Base-by-base conservation (phyloP, 2,888 invertebrate species). In the Tenthredo notha region DNA sequence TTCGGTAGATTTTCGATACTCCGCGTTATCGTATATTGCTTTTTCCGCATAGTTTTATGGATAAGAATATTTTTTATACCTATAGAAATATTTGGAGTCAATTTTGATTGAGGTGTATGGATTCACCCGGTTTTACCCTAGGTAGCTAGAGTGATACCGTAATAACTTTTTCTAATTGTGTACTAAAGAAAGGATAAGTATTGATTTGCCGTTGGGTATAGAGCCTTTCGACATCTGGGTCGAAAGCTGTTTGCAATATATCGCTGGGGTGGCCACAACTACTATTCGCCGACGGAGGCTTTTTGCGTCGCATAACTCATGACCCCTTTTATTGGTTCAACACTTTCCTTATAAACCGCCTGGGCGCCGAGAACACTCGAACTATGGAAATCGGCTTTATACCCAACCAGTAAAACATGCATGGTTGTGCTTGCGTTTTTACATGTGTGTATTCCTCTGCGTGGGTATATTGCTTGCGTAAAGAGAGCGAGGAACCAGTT, bases 281-380 rank as follows among this genome's bases (percentile, higher is more conserved):
- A 74, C 74, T 74, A 74, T 74, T 74, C 18, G 74, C 74, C 74
- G 43, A 74, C 74, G 74, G 43, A 74, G 74, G 74, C 74, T 74
- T 74, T 74, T 74, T 74, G 74, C 74, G 74, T 74, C 74, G 74
- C 74, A 74, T 74, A 74, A 74, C 74, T 74, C 74, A 74, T 43
- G 74, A 74, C 74, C 74, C 74, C 74, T 74, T 74, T 74, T 43
- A 74, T 74, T 74, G 74, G 74, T 74, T 74, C 74, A 74, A 74
- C 74, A 74, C 74, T 74, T 74, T 40, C 74, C 74, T 74, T 74
- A 74, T 74, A 74, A 43, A 74, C 74, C 74, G 74, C 74, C 74
- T 43, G 74, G 43, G 21, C 25, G 21, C 43, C 43, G 40, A 74
- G 25, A 74, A 74, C 74, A 74, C 74, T 74, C 74, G 21, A 67